Evolutionary conservation across 2,113 vertebrate genomes (phyloP), one percentile per base, ranked within the genome.

Genomic region (Charadrius vociferus): DNA sequence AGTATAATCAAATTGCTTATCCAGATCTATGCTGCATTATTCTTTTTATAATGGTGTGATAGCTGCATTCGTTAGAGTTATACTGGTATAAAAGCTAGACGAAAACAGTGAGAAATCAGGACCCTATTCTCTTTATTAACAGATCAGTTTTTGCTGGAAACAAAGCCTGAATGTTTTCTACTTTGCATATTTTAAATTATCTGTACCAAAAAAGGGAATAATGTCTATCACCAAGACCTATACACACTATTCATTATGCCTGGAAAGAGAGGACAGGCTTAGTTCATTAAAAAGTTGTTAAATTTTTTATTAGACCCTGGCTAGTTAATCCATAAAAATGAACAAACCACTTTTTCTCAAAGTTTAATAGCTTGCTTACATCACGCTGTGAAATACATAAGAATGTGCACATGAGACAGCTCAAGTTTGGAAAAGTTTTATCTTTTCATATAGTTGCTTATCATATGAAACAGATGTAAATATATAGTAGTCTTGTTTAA

Each of bases 241-340:
- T 41, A 80, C 37, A 82, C 36, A 49, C 58, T 63, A 93, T 95
- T 96, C 70, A 93, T 96, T 94, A 96, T 95, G 87, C 66, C 72
- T 52, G 18, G 71, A 82, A 87, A 80, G 72, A 94, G 77, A 93
- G 45, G 86, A 95, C 77, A 92, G 73, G 71, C 58, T 91, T 82
- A 91, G 63, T 74, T 96, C 95, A 90, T 97, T 97, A 94, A 78
- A 84, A 96, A 90, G 89, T 77, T 96, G 75, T 80, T 97, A 94
- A 97, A 96, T 97, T 94, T 96, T 97, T 96, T 88, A 97, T 97
- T 85, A 96, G 72, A 56, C 49, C 43, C 93, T 63, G 36, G 67
- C 78, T 97, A 92, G 85, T 96, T 96, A 95, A 97, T 97, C 95
- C 73, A 92, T 95, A 93, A 96, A 96, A 95, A 78, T 68, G 79